These are phyloP conservation scores for Nerophis lumbriciformis DNA, from an alignment of 2,113 vertebrate genomes.

Conservation along the genomic window DNA sequence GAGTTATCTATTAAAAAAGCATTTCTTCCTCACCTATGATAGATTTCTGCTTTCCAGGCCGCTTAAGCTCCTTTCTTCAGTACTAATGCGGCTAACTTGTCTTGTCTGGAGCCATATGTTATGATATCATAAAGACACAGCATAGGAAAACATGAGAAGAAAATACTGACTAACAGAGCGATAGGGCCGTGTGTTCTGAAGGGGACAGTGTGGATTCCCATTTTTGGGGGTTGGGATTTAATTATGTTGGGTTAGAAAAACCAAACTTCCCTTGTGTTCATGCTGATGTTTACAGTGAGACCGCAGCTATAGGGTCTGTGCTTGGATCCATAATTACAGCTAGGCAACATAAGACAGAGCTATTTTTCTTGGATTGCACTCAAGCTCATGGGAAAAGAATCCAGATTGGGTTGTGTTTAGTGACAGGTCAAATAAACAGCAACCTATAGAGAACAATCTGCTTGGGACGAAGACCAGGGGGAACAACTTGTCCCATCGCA, in stretches of 20 bases:
- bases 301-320: conserved; percentile 40
- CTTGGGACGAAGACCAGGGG: conserved; percentile 12
- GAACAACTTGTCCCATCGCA: neutral
- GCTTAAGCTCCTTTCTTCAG: neutral
- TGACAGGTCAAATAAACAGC: conserved; percentile 55
- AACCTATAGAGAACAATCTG: conserved; percentile 14
- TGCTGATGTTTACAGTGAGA: conserved; percentile 51
- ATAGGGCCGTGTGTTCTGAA: conserved; percentile 7
- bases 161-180: conserved; percentile 25
- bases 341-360: conserved; percentile 43
- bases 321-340: conserved; percentile 65
- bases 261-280: conserved; percentile 55
- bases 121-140: conserved; percentile 38
- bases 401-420: conserved; percentile 44
- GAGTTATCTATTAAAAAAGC: neutral
- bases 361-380: conserved; percentile 58
- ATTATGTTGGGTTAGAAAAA: conserved; percentile 54
- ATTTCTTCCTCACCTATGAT: neutral
- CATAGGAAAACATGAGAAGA: conserved; percentile 31
- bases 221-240: conserved; percentile 50
- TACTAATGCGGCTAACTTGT: conserved; percentile 20
- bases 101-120: conserved; percentile 11
- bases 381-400: conserved; percentile 56
- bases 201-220: conserved; percentile 22
- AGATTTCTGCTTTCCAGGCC: conserved; percentile 4